Base-by-base conservation (phyloP, 1,140 invertebrate genomes). In the Drosophila sp. region DNA sequence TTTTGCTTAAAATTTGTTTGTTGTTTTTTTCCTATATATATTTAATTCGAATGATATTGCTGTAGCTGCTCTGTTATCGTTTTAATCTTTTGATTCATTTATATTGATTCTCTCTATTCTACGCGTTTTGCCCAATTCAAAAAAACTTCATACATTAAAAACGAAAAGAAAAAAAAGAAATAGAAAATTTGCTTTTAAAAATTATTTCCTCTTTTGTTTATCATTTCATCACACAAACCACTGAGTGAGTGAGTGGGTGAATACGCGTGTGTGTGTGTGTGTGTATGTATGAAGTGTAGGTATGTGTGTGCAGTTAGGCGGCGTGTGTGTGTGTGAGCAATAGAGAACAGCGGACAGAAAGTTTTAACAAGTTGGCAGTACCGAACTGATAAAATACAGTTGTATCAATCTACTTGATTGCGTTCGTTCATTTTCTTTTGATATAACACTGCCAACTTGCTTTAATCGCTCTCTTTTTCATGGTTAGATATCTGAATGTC, bases 111-210 rank as follows among this genome's bases (percentile, higher is more conserved):
- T 57, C 27, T 44, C 68, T 75, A 81, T 47, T 78, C 60, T 67
- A 85, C 70, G 74, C 79, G 79, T 63, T 57, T 55, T 70, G 79
- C 85, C 78, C 86, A 90, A 90, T 86, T 79, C 23, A 10, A 72
- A 78, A 72, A 83, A 82, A 90, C 87, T 90, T 70, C 77, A 80
- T 78, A 77, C 76, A 83, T 69, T 77, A 83, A 90, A 89, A 90
- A 86, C 79, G 79, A 90, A 90, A 80, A 86, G 77, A 86, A 90
- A 90, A 83, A 90, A 90, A 83, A 90, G 80, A 90, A 90, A 85
- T 89, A 83, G 80, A 85, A 79, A 90, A 79, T 81, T 50, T 74
- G 70, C 66, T 89, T 85, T 85, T 70, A 79, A 83, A 89, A 77
- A 83, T 60, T 65, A 66, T 73, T 47, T 33, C 75, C 67, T 76